Evolutionary conservation across 2,888 invertebrate species (phyloP), one percentile per base, ranked within the genome.

Genomic region (Tipula lateralis): DNA sequence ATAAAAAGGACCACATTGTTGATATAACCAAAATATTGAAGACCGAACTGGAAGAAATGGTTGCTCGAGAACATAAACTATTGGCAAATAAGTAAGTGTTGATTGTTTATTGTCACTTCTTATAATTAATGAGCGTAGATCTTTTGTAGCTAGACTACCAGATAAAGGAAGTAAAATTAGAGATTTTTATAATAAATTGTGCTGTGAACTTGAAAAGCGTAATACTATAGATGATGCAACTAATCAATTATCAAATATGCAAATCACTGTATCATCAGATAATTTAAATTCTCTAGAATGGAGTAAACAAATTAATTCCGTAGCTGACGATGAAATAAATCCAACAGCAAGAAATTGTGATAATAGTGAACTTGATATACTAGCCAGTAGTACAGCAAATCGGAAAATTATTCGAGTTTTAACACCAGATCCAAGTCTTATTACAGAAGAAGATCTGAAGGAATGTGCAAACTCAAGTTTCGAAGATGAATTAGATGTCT

Each of bases 21-120:
- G 82, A 82, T 82, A 30, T 90, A 0, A 87, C 86, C 24, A 88
- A 88, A 44, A 86, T 89, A 0, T 86, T 87, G 4, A 87, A 86
- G 29, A 82, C 85, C 0, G 88, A 90, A 83, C 85, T 90, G n/a
- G 29, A 88, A 1, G 90, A 90, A 86, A 88, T 90, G 1, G 88
- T 87, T 24, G 88, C 88, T 13, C 88, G 90, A 0, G 88, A 90
- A 86, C 86, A 85, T 2, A 87, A 89, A n/a, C 86, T 90, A 0
- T 86, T 90, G 36, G 85, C 86, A 0, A 88, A 88, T 85, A 90
- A 88, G 90, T 90, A 87, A 87, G 88, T 87, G 24, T 50, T 19
- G 1, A 66, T 66, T 66, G 9, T 9, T 29, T 7, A 9, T 29
- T 29, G 12, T 2, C 16, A 19, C 1, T 4, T 2, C 29, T 82